Conservation (phyloP, 2,113 vertebrate species). For the Montifringilla adamsi region DNA sequence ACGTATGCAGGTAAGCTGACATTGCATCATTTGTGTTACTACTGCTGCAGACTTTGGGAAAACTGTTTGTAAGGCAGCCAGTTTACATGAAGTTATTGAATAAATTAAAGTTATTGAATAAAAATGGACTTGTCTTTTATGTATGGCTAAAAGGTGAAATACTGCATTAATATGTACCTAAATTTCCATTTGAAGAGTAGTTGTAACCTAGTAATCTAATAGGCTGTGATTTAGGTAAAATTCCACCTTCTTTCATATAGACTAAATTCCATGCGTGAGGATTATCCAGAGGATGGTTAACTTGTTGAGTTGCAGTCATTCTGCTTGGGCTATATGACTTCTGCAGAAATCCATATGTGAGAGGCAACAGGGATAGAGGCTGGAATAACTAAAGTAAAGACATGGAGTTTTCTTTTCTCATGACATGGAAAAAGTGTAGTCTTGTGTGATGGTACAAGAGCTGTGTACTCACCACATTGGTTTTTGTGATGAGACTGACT, state of each 20-base stretch:
- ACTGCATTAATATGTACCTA: neutral
- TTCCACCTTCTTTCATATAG: neutral
- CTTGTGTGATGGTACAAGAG: neutral
- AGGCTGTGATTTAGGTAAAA: neutral
- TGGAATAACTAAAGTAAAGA: neutral
- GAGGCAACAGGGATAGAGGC: neutral
- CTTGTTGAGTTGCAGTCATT: neutral
- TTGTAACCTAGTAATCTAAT: neutral
- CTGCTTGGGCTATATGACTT: neutral
- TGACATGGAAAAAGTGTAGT: neutral
- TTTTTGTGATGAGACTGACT: neutral
- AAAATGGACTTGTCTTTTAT: neutral
- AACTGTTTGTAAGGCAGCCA: neutral
- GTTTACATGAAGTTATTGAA: neutral
- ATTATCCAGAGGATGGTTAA: neutral
- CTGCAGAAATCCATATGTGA: neutral
- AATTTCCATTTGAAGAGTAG: neutral
- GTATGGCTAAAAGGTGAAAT: neutral
- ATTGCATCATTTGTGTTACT: neutral
- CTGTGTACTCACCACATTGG: neutral
- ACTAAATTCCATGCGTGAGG: neutral
- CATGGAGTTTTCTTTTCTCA: accelerated
- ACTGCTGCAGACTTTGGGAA: neutral
- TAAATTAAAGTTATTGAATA: neutral
- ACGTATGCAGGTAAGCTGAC: slow-evolving; percentile 90